Evolutionary conservation across 2,888 invertebrate genomes (phyloP), one percentile per base, ranked within the genome.

Genomic region (Scaptodrosophila latifasciaeformis): DNA sequence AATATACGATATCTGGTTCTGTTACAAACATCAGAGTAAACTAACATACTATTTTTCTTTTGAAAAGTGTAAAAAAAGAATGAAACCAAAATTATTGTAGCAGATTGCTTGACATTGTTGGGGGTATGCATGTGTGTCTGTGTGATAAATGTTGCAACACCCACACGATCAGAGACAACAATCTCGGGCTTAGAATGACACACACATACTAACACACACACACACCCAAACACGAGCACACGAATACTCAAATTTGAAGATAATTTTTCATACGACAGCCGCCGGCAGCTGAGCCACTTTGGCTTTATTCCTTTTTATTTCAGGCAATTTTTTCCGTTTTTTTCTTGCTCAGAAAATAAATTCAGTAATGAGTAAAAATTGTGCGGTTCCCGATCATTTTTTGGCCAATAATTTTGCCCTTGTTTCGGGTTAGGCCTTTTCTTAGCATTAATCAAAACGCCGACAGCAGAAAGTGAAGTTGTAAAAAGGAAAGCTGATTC

Each of bases 61-160:
- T n/a, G n/a, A n/a, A n/a, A n/a, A n/a, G n/a, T n/a, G n/a, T n/a
- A n/a, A n/a, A n/a, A n/a, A n/a, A n/a, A n/a, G n/a, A n/a, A n/a
- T n/a, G n/a, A n/a, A n/a, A n/a, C n/a, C n/a, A n/a, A n/a, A n/a
- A n/a, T n/a, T n/a, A n/a, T 24, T 57, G 39, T 10, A 54, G 46
- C 63, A 63, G 63, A 66, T 62, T 58, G 60, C 40, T 50, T 37
- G 56, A 52, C 59, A 53, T 52, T 63, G 50, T 53, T 54, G 60
- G 15, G 30, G 51, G 34, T 47, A 24, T 46, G 43, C 42, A 17
- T 29, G 19, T 34, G 42, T 42, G 35, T 58, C 61, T 71, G 66
- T 66, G 76, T 76, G 62, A 79, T 79, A 63, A 66, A 72, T 79
- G 66, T 71, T 63, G 42, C 37, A 48, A 30, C 61, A 71, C 71